Evolutionary conservation across 2,888 invertebrate species (phyloP).

Genomic region (Acanthosepion pharaonis): DNA sequence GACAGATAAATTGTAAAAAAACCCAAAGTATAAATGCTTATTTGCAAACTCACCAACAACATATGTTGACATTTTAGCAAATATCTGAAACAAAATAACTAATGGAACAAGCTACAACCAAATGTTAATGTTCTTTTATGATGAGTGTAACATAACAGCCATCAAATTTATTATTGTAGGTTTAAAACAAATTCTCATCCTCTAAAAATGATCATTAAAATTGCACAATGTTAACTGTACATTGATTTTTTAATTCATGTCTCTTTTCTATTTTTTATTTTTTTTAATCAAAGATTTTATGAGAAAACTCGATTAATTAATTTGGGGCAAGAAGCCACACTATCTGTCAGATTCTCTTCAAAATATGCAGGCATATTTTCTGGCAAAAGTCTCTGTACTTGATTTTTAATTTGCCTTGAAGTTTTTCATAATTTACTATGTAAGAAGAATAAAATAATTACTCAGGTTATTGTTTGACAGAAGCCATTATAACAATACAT

Average conservation of each 20-base stretch:
- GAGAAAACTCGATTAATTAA: background rate
- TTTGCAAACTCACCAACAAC: too few relatives aligned
- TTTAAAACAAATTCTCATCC: too few relatives aligned
- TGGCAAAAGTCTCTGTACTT: background rate
- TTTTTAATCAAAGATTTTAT: background rate
- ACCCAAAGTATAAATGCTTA: too few relatives aligned
- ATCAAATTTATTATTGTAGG: too few relatives aligned
- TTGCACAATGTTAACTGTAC: too few relatives aligned
- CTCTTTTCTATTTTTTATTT: background rate
- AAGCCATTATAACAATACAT: background rate
- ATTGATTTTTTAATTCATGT: too few relatives aligned
- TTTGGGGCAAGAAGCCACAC: background rate
- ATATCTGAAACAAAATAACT: background rate
- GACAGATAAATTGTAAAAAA: too few relatives aligned
- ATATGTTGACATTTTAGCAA: background rate
- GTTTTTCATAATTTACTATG: background rate
- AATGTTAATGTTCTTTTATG: too few relatives aligned
- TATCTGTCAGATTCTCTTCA: background rate
- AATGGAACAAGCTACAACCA: background rate
- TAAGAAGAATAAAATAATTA: background rate
- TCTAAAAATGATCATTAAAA: too few relatives aligned
- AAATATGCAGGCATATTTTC: background rate
- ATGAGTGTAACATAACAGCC: too few relatives aligned
- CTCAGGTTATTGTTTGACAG: background rate
- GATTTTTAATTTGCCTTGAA: background rate